Percentiles rank a stretch among this genome's conserved stretches.
phyloP scores from a whole-genome alignment of 2,888 invertebrate species.

The Rhingia campestris region DNA sequence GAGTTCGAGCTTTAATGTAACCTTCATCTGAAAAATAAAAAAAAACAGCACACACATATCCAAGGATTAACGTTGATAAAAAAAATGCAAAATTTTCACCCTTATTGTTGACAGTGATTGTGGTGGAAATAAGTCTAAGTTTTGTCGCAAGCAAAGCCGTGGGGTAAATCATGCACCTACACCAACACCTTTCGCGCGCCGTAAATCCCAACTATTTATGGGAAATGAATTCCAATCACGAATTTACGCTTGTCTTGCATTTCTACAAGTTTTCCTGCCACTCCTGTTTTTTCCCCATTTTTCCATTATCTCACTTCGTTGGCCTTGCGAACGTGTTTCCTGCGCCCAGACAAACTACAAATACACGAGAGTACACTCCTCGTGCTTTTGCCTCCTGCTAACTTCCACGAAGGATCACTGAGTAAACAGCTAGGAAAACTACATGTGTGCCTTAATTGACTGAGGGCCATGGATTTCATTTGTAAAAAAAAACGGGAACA shows the following conservation, averaged over 20 bases:
- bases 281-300: conserved; percentile 16
- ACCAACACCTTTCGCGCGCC: background rate
- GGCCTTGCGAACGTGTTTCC: conserved; percentile 53
- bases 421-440: conserved; percentile 50
- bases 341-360: conserved; percentile 8
- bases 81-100: background rate
- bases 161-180: conserved; percentile 4
- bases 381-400: conserved; percentile 13
- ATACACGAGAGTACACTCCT: background rate
- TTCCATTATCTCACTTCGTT: conserved; percentile 68
- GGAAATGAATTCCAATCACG: conserved; percentile 66
- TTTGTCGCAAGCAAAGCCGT: background rate
- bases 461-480: conserved; percentile 28
- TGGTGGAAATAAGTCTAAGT: background rate
- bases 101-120: conserved; percentile 6
- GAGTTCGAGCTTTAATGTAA: too few species aligned
- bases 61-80: background rate
- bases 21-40: too few species aligned
- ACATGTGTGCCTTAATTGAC: conserved; percentile 60
- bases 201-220: conserved; percentile 50
- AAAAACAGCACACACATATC: background rate
- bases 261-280: conserved; percentile 52
- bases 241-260: conserved; percentile 67
- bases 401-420: conserved; percentile 40
- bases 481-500: conserved; percentile 2